phyloP scores from a whole-genome alignment of 2,888 invertebrate species.

The Tenodera sinensis region DNA sequence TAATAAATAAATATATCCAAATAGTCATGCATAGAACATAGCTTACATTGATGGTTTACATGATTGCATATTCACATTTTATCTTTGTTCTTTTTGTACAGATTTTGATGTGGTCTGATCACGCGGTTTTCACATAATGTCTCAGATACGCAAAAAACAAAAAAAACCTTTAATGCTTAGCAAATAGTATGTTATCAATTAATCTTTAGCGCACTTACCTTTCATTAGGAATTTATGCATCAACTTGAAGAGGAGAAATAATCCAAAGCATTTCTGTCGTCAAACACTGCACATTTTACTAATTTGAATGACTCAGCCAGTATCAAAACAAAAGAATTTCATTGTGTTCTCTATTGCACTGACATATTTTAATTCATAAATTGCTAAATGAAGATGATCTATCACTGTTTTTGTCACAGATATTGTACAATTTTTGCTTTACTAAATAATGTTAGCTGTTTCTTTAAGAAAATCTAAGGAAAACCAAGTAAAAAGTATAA shows the following conservation, averaged over 20 bases:
- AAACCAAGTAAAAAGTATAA: too few species aligned
- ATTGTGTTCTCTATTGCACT: not conserved
- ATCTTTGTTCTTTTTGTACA: too few species aligned
- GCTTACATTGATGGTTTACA: too few species aligned
- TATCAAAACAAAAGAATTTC: not conserved
- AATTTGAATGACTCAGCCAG: not conserved
- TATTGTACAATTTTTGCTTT: not conserved
- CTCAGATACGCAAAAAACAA: too few species aligned
- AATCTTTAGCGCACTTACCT: not conserved
- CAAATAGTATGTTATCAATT: not conserved
- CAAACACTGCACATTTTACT: not conserved
- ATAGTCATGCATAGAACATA: too few species aligned
- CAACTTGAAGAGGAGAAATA: not conserved
- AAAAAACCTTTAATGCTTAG: too few species aligned
- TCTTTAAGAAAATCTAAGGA: not conserved
- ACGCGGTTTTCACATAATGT: too few species aligned
- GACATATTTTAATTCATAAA: not conserved
- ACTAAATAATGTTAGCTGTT: not conserved
- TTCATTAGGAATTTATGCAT: not conserved
- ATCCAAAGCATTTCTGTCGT: not conserved
- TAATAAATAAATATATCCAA: too few species aligned
- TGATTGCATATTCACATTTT: too few species aligned
- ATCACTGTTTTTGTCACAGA: not conserved
- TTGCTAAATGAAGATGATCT: not conserved
- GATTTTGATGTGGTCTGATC: too few species aligned